Percentiles rank a stretch among this genome's conserved stretches.
phyloP scores from a whole-genome alignment of 2,113 vertebrate species.

The Bothrops jararaca region DNA sequence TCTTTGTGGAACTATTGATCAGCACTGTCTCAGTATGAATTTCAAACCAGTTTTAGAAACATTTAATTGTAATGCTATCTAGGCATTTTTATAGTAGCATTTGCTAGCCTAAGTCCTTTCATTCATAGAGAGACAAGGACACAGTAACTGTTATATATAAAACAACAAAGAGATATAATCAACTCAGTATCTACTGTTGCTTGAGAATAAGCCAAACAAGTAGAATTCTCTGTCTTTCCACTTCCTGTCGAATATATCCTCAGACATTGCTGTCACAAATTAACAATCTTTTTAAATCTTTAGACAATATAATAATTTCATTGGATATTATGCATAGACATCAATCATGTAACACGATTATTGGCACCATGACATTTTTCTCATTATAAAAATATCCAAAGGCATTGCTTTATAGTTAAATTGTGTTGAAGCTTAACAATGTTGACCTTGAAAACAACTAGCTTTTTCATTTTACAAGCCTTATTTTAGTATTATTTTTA shows the following conservation, averaged over 20 bases:
- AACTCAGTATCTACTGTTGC: background rate
- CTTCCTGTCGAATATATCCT: background rate
- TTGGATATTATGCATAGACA: background rate
- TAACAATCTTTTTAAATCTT: background rate
- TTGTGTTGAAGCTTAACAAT: constrained; percentile 22
- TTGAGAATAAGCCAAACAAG: background rate
- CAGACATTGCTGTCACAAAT: background rate
- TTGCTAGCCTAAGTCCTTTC: background rate
- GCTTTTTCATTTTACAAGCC: background rate
- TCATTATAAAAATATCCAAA: constrained; percentile 37
- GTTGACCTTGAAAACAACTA: constrained; percentile 26
- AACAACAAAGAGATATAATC: background rate
- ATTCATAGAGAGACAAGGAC: background rate
- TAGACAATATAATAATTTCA: constrained; percentile 7
- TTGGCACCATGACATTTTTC: constrained; percentile 28
- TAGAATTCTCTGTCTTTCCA: background rate
- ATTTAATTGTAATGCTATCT: background rate
- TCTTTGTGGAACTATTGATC: background rate
- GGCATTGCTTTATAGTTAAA: constrained; percentile 47
- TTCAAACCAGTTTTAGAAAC: background rate
- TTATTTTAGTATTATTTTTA: background rate
- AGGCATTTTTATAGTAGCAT: background rate
- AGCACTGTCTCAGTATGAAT: background rate
- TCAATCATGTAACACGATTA: constrained; percentile 31
- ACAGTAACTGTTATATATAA: background rate